These are phyloP conservation scores for Netelia fuscicornis DNA, from an alignment of 2,888 invertebrate genomes.

Conservation along the genomic window DNA sequence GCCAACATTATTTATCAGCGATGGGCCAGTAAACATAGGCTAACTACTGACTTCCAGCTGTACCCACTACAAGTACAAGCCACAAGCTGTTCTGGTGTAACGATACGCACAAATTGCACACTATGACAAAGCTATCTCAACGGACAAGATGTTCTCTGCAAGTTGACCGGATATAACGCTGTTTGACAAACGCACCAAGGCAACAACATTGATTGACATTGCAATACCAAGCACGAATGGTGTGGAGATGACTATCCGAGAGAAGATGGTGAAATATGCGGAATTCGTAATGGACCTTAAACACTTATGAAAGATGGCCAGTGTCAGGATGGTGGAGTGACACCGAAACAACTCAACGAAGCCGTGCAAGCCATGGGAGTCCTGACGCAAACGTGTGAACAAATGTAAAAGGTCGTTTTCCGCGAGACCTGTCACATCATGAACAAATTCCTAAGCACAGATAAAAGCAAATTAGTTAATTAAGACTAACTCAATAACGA, in stretches of 20 bases:
- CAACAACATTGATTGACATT: not conserved
- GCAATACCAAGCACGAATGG: not conserved
- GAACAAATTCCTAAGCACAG: not conserved
- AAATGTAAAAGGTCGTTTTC: not conserved
- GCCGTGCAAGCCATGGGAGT: too few relatives aligned
- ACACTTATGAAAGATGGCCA: not conserved
- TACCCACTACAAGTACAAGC: not conserved
- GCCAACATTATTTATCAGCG: too few relatives aligned
- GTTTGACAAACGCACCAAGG: not conserved
- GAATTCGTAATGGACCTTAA: not conserved
- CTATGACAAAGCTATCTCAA: not conserved
- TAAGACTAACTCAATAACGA: too few relatives aligned
- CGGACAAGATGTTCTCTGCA: not conserved
- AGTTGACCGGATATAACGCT: constrained; percentile 6
- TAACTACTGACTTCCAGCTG: not conserved
- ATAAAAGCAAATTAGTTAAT: not conserved
- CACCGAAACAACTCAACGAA: too few relatives aligned
- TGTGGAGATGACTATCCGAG: not conserved
- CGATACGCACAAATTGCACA: not conserved
- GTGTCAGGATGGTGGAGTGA: not conserved
- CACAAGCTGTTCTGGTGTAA: not conserved
- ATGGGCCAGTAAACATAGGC: too few relatives aligned
- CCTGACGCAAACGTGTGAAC: not conserved
- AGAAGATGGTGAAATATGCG: not conserved
- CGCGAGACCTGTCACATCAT: not conserved